Conservation (phyloP, 2,113 vertebrate species). For the Circaetus cinerascens region DNA sequence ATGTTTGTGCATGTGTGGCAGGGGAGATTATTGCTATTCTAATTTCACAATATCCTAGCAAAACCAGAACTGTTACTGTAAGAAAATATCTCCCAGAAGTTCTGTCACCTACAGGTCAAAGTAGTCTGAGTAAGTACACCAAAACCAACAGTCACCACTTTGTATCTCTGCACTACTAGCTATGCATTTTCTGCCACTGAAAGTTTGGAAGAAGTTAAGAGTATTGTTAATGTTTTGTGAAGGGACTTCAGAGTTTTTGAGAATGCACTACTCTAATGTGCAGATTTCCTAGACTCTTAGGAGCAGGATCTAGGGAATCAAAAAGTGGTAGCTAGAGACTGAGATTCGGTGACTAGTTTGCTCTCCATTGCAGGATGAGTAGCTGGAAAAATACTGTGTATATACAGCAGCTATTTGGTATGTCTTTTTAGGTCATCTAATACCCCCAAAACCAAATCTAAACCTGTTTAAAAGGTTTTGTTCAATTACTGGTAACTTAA, state of each 20-base stretch:
- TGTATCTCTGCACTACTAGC: neutral
- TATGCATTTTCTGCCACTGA: neutral
- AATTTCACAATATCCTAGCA: neutral
- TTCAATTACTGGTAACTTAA: neutral
- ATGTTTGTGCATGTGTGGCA: neutral
- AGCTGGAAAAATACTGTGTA: neutral
- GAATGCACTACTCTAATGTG: neutral
- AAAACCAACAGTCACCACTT: neutral
- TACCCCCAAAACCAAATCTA: neutral
- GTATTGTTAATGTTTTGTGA: neutral
- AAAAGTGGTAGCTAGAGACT: neutral
- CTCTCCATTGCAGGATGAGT: neutral
- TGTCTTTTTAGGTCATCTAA: neutral
- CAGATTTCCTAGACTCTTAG: neutral
- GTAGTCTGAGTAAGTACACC: neutral
- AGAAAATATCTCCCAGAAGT: neutral
- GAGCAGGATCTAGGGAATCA: neutral
- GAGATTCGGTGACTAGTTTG: neutral
- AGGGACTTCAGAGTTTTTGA: neutral
- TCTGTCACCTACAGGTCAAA: neutral
- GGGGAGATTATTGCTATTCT: neutral
- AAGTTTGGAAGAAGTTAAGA: neutral
- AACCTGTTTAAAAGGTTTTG: neutral
- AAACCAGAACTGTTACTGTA: neutral
- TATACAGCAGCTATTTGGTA: neutral